These are phyloP conservation scores for Alces alces DNA, from an alignment of 2,113 vertebrate species.

Conservation along the genomic window DNA sequence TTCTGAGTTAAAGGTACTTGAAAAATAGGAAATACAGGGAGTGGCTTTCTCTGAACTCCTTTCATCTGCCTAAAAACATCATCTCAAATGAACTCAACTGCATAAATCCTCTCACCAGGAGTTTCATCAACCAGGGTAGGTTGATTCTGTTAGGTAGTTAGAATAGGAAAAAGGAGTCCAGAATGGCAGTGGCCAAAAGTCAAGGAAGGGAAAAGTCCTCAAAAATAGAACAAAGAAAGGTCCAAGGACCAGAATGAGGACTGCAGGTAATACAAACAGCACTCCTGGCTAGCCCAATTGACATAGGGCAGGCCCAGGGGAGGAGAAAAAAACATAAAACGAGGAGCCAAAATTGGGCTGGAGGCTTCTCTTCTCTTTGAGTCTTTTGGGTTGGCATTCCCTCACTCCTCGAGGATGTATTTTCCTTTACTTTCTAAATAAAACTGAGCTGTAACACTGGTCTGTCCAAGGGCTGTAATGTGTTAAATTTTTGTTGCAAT, in stretches of 20 bases:
- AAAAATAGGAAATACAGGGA: not conserved
- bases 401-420: not conserved
- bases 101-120: not conserved
- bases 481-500: not conserved
- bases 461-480: fast-evolving
- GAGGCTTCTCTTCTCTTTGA: not conserved
- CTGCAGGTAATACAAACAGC: not conserved
- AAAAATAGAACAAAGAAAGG: not conserved
- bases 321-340: not conserved
- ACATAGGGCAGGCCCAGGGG: not conserved
- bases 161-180: not conserved
- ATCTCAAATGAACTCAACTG: not conserved
- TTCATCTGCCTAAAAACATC: not conserved
- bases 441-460: not conserved
- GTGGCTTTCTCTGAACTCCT: not conserved
- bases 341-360: not conserved
- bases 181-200: not conserved
- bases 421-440: not conserved
- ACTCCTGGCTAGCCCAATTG: not conserved
- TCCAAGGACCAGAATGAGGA: not conserved
- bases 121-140: not conserved
- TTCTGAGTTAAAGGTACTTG: not conserved
- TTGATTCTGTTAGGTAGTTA: not conserved
- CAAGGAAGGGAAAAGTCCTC: not conserved
- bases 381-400: not conserved